Evolutionary conservation across 2,888 invertebrate species (phyloP).

Genomic region (Ceramica pisi): DNA sequence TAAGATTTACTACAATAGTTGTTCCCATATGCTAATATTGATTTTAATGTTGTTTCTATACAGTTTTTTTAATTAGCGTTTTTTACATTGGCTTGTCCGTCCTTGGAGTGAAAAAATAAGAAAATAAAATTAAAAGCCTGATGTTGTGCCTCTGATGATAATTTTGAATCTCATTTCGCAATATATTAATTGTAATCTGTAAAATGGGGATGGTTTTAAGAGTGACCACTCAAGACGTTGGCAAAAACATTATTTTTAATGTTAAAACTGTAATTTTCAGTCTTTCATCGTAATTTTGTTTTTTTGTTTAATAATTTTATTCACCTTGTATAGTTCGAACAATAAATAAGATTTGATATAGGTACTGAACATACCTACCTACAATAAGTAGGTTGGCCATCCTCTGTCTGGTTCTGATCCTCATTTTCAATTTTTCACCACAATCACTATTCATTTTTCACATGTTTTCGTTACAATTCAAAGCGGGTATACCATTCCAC

Average conservation of each 20-base stretch:
- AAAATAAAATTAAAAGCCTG: constrained; percentile 81
- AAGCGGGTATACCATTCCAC: constrained; percentile 83
- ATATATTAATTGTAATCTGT: constrained; percentile 65
- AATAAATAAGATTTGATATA: background rate
- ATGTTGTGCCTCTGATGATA: constrained; percentile 84
- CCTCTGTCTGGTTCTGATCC: constrained; percentile 23
- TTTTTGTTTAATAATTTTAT: background rate
- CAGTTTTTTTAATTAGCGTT: constrained; percentile 40
- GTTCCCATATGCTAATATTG: constrained; percentile 49
- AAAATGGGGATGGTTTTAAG: constrained; percentile 53
- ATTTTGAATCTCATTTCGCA: constrained; percentile 80
- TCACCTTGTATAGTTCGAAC: background rate
- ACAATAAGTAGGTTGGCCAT: constrained; percentile 15
- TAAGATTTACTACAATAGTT: constrained; percentile 57
- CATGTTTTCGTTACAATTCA: constrained; percentile 44
- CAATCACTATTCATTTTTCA: constrained; percentile 16
- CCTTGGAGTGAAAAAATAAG: constrained; percentile 80
- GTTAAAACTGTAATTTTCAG: background rate
- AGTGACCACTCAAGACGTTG: constrained; percentile 24
- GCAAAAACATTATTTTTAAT: background rate
- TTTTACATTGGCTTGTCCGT: constrained; percentile 84
- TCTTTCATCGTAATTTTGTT: background rate
- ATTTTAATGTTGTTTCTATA: constrained; percentile 54
- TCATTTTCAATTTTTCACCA: constrained; percentile 11
- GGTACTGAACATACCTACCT: too few relatives aligned